Evolutionary conservation across 2,113 vertebrate species (phyloP).

Genomic region (Zapus hudsonius): DNA sequence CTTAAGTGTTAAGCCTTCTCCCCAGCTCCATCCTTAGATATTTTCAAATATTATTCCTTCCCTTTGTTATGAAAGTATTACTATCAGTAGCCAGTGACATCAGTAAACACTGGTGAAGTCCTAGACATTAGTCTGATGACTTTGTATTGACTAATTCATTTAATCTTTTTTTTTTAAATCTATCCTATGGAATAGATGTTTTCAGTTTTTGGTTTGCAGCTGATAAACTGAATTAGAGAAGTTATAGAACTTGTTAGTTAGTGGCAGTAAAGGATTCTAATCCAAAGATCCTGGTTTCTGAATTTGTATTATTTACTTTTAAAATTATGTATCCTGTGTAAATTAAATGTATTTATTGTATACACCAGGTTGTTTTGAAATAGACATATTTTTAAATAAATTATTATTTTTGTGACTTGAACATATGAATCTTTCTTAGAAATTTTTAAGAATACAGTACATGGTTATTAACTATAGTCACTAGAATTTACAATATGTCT

Average conservation of each 20-base stretch:
- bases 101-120: not conserved
- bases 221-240: slow-evolving; percentile 19
- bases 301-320: not conserved
- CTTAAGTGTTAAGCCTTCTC: too few relatives aligned
- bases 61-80: slow-evolving; percentile 5
- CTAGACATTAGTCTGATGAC: not conserved
- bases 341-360: not conserved
- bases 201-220: slow-evolving; percentile 1
- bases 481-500: too few relatives aligned
- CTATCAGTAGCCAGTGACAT: not conserved
- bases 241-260: not conserved
- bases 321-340: too few relatives aligned
- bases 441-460: not conserved
- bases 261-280: not conserved
- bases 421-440: not conserved
- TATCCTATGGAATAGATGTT: not conserved
- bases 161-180: slow-evolving; percentile 37
- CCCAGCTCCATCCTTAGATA: not conserved
- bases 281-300: not conserved
- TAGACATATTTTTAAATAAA: not conserved
- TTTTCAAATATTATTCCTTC: slow-evolving; percentile 1
- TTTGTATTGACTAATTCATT: slow-evolving; percentile 11
- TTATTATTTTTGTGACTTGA: not conserved
- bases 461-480: not conserved
- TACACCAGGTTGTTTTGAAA: not conserved